Base-by-base conservation (phyloP, 2,113 vertebrate species). In the Bubo blakistoni region DNA sequence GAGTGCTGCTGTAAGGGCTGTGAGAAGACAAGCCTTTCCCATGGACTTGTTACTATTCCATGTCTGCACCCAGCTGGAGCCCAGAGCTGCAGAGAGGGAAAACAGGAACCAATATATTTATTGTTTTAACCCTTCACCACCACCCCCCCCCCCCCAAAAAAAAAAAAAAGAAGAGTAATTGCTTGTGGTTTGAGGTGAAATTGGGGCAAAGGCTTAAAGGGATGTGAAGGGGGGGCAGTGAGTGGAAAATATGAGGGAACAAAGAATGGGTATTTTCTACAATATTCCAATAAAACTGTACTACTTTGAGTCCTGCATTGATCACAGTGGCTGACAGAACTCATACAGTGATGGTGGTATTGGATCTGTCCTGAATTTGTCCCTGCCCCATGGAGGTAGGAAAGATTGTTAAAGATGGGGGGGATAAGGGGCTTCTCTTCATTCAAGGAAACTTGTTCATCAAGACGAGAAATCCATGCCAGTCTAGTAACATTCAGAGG, bases 21-120 rank as follows among this genome's bases (percentile, higher is more conserved):
- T 95, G 94, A 94, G 91, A 97, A 96, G 97, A 95, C 61, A 54
- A 96, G 81, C 38, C 32, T 95, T 97, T 97, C 96, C 96, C 96
- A 97, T 94, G 81, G 95, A 94, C 78, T 90, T 70, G 74, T 89
- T 92, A 32, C 96, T 90, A 51, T 92, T 94, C 91, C 66, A 25
- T 65, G 62, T 77, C 95, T 85, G 73, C 83, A 82, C 89, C 62
- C 97, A 96, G 91, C 95, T 96, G 95, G 94, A 95, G 81, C 84
- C 73, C 86, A 94, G 81, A 95, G 81, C 81, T 95, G 81, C 86
- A 87, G 70, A 61, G 70, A 94, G 58, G 38, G 61, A 92, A 97
- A 95, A 89, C 88, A 97, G 89, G 95, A 97, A 95, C 91, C 54
- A 82, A 93, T 66, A 49, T 88, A 85, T 58, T 91, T 96, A 92